Percentiles rank a stretch among this genome's conserved stretches.
phyloP scores from a whole-genome alignment of 2,888 invertebrate genomes.

The Carabus problematicus region DNA sequence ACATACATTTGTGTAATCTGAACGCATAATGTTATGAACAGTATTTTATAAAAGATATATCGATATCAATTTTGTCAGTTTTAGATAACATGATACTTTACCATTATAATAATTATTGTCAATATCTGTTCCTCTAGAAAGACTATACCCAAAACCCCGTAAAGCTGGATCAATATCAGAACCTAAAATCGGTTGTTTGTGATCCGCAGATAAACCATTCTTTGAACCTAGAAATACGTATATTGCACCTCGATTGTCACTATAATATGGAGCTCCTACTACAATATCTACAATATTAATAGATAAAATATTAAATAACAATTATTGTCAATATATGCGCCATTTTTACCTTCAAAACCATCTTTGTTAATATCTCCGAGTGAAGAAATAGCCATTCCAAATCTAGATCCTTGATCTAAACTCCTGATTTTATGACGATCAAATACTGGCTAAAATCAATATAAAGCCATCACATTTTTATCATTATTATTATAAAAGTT shows the following conservation, averaged over 20 bases:
- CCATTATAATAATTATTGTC: slow-evolving; percentile 69
- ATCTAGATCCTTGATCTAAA: slow-evolving; percentile 8
- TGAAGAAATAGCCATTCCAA: slow-evolving; percentile 30
- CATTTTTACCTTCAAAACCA: slow-evolving; percentile 19
- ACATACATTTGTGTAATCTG: neutral
- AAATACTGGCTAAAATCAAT: too few species aligned
- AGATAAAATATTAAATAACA: neutral
- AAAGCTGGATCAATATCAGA: slow-evolving; percentile 46
- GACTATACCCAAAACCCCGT: slow-evolving; percentile 67
- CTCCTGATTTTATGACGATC: too few species aligned
- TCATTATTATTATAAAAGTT: neutral
- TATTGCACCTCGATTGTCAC: slow-evolving; percentile 61
- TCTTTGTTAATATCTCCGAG: slow-evolving; percentile 37
- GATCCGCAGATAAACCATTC: slow-evolving; percentile 59
- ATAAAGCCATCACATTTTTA: too few species aligned
- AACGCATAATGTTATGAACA: too few species aligned
- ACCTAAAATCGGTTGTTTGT: slow-evolving; percentile 61
- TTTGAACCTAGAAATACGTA: slow-evolving; percentile 68
- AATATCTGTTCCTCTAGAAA: slow-evolving; percentile 67
- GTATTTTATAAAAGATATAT: too few species aligned
- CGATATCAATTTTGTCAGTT: too few species aligned
- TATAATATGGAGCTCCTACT: slow-evolving; percentile 27
- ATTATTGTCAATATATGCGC: neutral
- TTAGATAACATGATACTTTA: slow-evolving; percentile 49
- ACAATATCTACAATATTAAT: slow-evolving; percentile 15